Evolutionary conservation across 2,113 vertebrate species (phyloP).

Genomic region (Xiphophorus hellerii): DNA sequence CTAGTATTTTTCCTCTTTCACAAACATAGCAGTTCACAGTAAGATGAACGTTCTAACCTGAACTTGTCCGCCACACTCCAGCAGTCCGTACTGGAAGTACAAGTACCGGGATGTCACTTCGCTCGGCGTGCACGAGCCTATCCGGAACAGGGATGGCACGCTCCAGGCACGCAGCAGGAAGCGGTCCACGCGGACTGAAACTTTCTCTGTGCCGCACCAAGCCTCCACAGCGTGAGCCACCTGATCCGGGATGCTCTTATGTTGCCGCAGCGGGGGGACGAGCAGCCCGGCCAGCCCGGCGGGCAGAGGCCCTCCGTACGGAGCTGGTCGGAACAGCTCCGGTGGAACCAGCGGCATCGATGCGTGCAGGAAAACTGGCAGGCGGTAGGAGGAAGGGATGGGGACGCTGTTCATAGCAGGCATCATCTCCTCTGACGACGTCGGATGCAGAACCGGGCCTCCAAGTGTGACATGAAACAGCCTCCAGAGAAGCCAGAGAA

Average conservation of each 20-base stretch:
- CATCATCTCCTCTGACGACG: neutral
- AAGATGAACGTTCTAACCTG: slow-evolving; percentile 18
- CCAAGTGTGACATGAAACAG: neutral
- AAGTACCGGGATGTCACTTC: slow-evolving; percentile 12
- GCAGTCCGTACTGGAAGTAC: slow-evolving; percentile 34
- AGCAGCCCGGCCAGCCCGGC: slow-evolving; percentile 25
- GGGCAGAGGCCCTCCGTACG: slow-evolving; percentile 1
- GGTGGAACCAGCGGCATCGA: slow-evolving; percentile 13
- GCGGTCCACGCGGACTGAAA: slow-evolving; percentile 50
- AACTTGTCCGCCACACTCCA: slow-evolving; percentile 3
- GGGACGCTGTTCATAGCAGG: neutral
- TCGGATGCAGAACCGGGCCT: slow-evolving; percentile 2
- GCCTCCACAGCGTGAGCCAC: slow-evolving; percentile 25
- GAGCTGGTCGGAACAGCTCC: slow-evolving; percentile 34
- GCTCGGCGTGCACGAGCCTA: slow-evolving; percentile 42
- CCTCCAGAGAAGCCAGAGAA: slow-evolving; percentile 22
- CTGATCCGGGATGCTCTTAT: fast-evolving
- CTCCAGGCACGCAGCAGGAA: slow-evolving; percentile 26
- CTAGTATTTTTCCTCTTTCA: too few species aligned
- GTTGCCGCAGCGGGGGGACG: neutral
- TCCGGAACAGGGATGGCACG: slow-evolving; percentile 2
- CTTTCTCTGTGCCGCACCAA: slow-evolving; percentile 1
- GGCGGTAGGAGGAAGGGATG: slow-evolving; percentile 1
- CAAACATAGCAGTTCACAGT: too few species aligned
- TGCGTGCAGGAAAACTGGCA: slow-evolving; percentile 48